Base-by-base conservation (phyloP, 2,797 vertebrate genomes). In the Bradypus variegatus region DNA sequence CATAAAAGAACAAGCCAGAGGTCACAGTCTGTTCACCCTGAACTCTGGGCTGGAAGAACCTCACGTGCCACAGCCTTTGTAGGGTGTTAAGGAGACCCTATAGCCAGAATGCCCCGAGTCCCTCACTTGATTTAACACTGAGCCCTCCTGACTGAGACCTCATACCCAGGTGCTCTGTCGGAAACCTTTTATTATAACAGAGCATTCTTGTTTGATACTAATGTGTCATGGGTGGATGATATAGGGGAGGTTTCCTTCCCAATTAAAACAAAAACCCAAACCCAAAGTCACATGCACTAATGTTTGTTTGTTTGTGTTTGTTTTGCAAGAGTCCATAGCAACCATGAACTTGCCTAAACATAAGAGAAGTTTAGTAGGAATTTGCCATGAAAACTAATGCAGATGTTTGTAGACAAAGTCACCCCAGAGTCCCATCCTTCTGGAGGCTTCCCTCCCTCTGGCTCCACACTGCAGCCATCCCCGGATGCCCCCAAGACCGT, bases 301-400 rank as follows among this genome's bases (percentile, higher is more conserved):
- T 1, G 8, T 0, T 79, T 55, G n/a, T 27, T 23, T 23, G 50
- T 38, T 6, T 8, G 13, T 31, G 8, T 11, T 3, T 45, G 41
- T 41, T 79, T 14, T 2, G 0, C 0, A 9, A 2, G 1, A 0
- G 2, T 6, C 11, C 45, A 16, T 11, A 29, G 23, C 2, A 25
- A 33, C 58, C 65, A 7, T 29, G 18, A 31, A 23, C 16, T 5
- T 33, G 27, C 45, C 15, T 36, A 38, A 72, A 41, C 7, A 9
- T 0, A 3, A 50, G 70, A 31, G 33, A 31, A 8, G 45, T 41
- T 38, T 79, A 4, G n/a, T 41, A 13, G 36, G 79, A 58, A 45
- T 60, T 65, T 8, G 15, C 1, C 7, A 5, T 11, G 64, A 25
- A 27, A 70, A 81, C 9, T 25, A 65, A 33, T 23, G 8, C 19